Percentiles rank a stretch among this genome's conserved stretches.
These are phyloP conservation scores for Phenacoccus solenopsis DNA, from an alignment of 1,140 invertebrate species.

Conservation along the genomic window DNA sequence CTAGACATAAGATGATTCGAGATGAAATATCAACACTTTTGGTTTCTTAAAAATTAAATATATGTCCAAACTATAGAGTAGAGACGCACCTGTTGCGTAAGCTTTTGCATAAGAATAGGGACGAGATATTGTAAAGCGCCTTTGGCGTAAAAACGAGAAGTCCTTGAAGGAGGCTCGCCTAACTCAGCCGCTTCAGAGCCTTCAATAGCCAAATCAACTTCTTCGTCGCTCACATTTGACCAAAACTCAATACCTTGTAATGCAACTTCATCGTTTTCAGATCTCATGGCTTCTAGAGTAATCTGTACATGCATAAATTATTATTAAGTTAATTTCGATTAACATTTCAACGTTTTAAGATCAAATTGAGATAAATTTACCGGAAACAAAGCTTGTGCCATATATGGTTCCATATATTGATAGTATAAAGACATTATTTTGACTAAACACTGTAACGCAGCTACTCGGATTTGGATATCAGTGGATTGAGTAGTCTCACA, in stretches of 20 bases:
- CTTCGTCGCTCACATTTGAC: slow-evolving; percentile 99
- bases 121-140: slow-evolving; percentile 91
- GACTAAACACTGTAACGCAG: slow-evolving; percentile 93
- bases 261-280: slow-evolving; percentile 86
- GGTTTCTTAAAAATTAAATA: too few species aligned
- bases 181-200: slow-evolving; percentile 83
- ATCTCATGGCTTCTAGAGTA: slow-evolving; percentile 97
- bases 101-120: slow-evolving; percentile 82
- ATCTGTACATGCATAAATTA: slow-evolving; percentile 44
- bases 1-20: slow-evolving; percentile 26
- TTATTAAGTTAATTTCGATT: too few species aligned
- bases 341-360: background rate
- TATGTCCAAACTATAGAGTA: too few species aligned
- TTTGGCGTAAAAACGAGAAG: slow-evolving; percentile 86
- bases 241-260: slow-evolving; percentile 99
- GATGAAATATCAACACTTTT: background rate
- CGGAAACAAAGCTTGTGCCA: slow-evolving; percentile 95
- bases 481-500: slow-evolving; percentile 77
- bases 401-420: slow-evolving; percentile 98
- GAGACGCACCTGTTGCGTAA: slow-evolving; percentile 82
- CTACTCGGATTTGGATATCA: slow-evolving; percentile 83
- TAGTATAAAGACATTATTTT: slow-evolving; percentile 99
- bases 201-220: slow-evolving; percentile 92
- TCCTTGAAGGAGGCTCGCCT: slow-evolving; percentile 77
- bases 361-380: slow-evolving; percentile 36